Base-by-base conservation (phyloP, 2,113 vertebrate species). In the Forbesichthys agassizii region DNA sequence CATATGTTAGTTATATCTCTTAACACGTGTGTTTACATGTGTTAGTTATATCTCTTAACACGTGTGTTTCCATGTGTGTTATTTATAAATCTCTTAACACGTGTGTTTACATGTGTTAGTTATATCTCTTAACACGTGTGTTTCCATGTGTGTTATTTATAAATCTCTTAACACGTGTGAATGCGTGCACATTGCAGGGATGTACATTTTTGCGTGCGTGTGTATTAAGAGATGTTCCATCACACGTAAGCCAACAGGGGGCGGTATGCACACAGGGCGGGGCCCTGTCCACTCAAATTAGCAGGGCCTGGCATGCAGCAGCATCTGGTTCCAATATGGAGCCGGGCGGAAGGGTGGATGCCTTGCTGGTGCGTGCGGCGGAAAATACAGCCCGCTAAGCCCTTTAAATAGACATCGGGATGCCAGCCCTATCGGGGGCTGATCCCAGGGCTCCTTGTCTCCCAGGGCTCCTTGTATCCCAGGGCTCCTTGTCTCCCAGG, bases 261-360 rank as follows among this genome's bases (percentile, higher is more conserved):
- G 90, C 91, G 88, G 90, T 92, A 90, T 90, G 87, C 86, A 90
- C 84, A 80, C 84, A 90, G 86, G 85, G 88, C 83, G 83, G 92
- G 90, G 91, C 90, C 87, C 87, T 89, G 91, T 93, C 90, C 91
- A 91, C 89, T 91, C 90, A 89, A 91, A 93, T 93, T 93, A 93
- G 91, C 85, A 77, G 86, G 86, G 92, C 90, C 89, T 92, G 84
- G 89, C 90, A 92, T 90, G 89, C 88, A 87, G 84, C 90, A 86
- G 90, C 93, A 94, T 94, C 93, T 94, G 93, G 92, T 93, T 94
- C 90, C 91, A 94, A 94, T 93, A 93, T 91, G 91, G 84, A 91
- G 82, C 83, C 81, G 79, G 89, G 91, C 90, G 91, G 93, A 93
- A 93, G 93, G 92, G 92, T 91, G 93, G 93, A 90, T 93, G 88